Evolutionary conservation across 1,140 invertebrate species (phyloP), one percentile per base, ranked within the genome.

Genomic region (Drosophila watanabei): DNA sequence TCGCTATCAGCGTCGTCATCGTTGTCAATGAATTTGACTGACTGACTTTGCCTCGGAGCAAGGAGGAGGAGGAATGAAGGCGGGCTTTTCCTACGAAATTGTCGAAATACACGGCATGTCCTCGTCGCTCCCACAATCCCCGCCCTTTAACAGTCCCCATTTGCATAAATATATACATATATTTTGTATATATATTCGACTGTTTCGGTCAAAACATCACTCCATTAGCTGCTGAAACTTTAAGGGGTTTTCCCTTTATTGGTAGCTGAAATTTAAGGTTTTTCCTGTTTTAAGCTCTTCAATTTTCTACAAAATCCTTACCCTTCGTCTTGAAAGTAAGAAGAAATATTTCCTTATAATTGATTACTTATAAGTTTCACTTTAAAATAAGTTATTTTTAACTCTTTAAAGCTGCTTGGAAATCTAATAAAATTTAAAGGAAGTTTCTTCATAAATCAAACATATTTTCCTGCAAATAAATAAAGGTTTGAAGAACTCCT

Each of bases 11-110:
- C 78, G 60, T 73, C 59, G 78, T 89, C 81, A 88, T 88, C 85
- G 82, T 88, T 85, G 86, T 89, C 85, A 89, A 89, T 88, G 85
- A 89, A 88, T 88, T 71, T 88, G 68, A 87, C 60, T 83, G 84
- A 87, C 71, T 88, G 80, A 79, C 80, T 87, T 60, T 41, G 63
- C 45, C 54, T 58, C 35, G 43, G 39, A 13, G n/a, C 16, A 16
- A 10, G 6, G 16, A 30, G 14, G n/a, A n/a, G n/a, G 10, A 16
- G n/a, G 2, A 20, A 20, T 9, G 13, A 5, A 56, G 54, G 54
- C 16, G 33, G 52, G 33, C 14, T 39, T 48, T 60, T 59, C 35
- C 54, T 71, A 73, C 78, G 62, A 90, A 89, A 90, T 80, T 90
- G 86, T 90, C 82, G 64, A 75, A 86, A 80, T 75, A 86, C 86